Percentiles rank a stretch among this genome's conserved stretches.
Evolutionary conservation across 2,888 invertebrate genomes (phyloP).

Genomic region (Neuroscelio doddi): DNA sequence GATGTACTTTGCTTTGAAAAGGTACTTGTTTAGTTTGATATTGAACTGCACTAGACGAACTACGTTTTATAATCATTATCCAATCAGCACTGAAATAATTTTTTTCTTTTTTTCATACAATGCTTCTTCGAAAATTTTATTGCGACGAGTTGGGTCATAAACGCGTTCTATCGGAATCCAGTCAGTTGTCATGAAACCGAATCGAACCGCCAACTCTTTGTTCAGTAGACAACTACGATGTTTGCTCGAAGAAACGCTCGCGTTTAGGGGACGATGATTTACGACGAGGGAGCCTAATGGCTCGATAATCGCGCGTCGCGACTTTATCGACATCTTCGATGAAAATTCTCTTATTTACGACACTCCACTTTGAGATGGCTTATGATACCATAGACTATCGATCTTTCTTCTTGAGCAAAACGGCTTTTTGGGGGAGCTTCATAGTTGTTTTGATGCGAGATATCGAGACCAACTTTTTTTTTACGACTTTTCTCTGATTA

Average conservation of each 20-base stretch:
- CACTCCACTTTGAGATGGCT: slow-evolving; percentile 19
- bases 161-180: slow-evolving; percentile 1
- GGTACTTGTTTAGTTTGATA: too few relatives aligned
- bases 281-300: slow-evolving; percentile 27
- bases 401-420: not conserved
- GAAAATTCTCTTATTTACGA: slow-evolving; percentile 31
- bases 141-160: not conserved
- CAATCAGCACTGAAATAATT: too few relatives aligned
- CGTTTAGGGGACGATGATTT: slow-evolving; percentile 32
- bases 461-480: slow-evolving; percentile 9
- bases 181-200: not conserved
- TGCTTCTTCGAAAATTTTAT: too few relatives aligned
- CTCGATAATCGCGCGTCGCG: slow-evolving; percentile 33
- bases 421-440: not conserved
- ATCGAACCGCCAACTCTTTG: not conserved
- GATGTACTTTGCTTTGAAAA: too few relatives aligned
- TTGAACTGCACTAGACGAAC: too few relatives aligned
- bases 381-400: slow-evolving; percentile 7
- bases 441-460: slow-evolving; percentile 3
- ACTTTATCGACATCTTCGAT: slow-evolving; percentile 33
- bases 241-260: slow-evolving; percentile 25
- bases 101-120: too few relatives aligned
- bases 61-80: too few relatives aligned
- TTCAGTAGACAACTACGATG: slow-evolving; percentile 14
- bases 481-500: slow-evolving; percentile 8